Base-by-base conservation (phyloP, 23 tunicate genomes). In the Aplidium turbinatum region DNA sequence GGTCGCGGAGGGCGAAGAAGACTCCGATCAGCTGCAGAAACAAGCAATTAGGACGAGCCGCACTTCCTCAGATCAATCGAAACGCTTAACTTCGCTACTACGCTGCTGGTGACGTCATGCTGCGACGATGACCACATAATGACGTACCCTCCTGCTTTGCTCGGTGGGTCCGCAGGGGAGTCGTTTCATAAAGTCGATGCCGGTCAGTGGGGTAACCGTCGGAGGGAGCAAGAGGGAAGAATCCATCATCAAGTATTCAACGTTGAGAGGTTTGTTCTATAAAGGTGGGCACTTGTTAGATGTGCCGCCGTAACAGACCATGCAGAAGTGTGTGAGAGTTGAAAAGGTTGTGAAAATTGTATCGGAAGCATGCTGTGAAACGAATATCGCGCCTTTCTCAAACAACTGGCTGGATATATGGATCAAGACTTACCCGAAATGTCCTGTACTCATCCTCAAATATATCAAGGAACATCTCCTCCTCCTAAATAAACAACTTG, bases 91-190 rank as follows among this genome's bases (percentile, higher is more conserved):
- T n/a, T n/a, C 50, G 50, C 50, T 42, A 9, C 13, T 16, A 42
- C 16, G 50, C 16, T 42, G 16, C 50, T 42, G 16, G 11, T 42
- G 50, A 11, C 16, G 16, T 42, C 50, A n/a, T 56, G 63, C 24
- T 11, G 18, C n/a, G 24, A 23, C 27, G 22, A 56, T 9, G 21
- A 56, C 63, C 7, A 6, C 63, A 56, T 56, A 20, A 56, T 23
- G 27, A 25, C 64, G 63, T 55, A 91, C 97, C 80, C 88, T 72
- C 74, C 84, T 69, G 11, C 72, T 76, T 79, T 95, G 96, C 56
- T 95, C 99, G 70, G 79, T 87, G 3, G 82, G 89, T 48, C 99
- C 99, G 79, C 99, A 95, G 21, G 99, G 99, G 23, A 95, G 78
- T 46, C 99, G 39, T 64, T 89, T 95, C 11, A 70, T 68, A 39